phyloP scores from a whole-genome alignment of 2,888 invertebrate species.

The Drosophila rubida region DNA sequence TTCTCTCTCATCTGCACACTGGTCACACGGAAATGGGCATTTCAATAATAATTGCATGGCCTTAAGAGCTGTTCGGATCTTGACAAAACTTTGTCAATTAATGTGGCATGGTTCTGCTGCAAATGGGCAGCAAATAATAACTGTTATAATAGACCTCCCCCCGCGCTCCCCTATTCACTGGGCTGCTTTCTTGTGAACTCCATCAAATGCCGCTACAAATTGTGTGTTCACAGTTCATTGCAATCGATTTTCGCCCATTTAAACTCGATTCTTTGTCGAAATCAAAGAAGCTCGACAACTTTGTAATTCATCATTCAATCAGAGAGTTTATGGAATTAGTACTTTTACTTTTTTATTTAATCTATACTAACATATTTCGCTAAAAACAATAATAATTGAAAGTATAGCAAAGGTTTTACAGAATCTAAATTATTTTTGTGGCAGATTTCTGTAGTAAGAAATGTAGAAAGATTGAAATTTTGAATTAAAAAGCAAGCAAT shows the following conservation, averaged over 20 bases:
- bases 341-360: too few relatives aligned
- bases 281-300: not conserved
- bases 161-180: not conserved
- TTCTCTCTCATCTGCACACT: too few relatives aligned
- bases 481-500: too few relatives aligned
- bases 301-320: too few relatives aligned
- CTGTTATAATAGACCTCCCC: conserved; percentile 9
- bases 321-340: too few relatives aligned
- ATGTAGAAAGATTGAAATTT: too few relatives aligned
- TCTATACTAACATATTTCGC: too few relatives aligned
- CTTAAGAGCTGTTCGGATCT: conserved; percentile 40
- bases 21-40: conserved; percentile 30
- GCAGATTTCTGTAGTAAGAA: too few relatives aligned
- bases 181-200: not conserved
- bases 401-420: too few relatives aligned
- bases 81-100: conserved; percentile 61
- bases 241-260: conserved; percentile 4
- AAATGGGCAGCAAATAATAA: not conserved
- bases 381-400: too few relatives aligned
- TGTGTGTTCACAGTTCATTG: not conserved
- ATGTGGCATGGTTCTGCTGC: conserved; percentile 19
- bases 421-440: too few relatives aligned
- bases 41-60: conserved; percentile 53
- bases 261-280: not conserved
- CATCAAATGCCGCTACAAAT: conserved; percentile 9